These are phyloP conservation scores for Mizuhopecten yessoensis DNA, from an alignment of 1,140 invertebrate genomes.

Conservation along the genomic window DNA sequence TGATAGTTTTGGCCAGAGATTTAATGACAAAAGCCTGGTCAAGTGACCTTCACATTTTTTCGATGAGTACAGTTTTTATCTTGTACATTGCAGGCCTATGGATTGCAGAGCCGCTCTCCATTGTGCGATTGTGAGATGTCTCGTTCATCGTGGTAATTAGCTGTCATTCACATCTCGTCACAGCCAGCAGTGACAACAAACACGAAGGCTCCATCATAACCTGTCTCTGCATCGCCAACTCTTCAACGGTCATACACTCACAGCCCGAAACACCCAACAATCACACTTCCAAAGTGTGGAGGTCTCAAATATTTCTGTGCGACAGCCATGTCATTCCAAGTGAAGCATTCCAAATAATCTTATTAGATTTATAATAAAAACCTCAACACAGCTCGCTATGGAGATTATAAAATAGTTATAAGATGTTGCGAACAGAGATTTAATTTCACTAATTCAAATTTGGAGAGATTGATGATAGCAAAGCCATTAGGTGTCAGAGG, in stretches of 20 bases:
- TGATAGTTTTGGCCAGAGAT: neutral
- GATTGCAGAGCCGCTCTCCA: neutral
- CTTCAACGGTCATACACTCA: neutral
- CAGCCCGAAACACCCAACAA: neutral
- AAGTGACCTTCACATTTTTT: neutral
- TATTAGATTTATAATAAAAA: neutral
- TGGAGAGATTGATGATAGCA: neutral
- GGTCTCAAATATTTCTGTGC: neutral
- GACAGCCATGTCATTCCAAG: neutral
- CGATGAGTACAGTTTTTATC: neutral
- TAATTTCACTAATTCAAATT: neutral
- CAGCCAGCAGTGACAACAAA: neutral
- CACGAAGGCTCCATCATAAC: neutral
- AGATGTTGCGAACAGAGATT: neutral
- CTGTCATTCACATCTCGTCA: slow-evolving; percentile 37
- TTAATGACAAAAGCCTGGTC: neutral
- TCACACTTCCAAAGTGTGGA: neutral
- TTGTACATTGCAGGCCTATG: slow-evolving; percentile 37
- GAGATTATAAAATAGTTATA: neutral
- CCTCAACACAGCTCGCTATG: too few relatives aligned
- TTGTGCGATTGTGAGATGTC: slow-evolving; percentile 16
- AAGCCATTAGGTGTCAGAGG: neutral
- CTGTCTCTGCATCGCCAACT: neutral
- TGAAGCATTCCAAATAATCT: slow-evolving; percentile 28
- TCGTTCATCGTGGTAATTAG: slow-evolving; percentile 4